phyloP scores from a whole-genome alignment of 2,113 vertebrate genomes.

The Sorex araneus region DNA sequence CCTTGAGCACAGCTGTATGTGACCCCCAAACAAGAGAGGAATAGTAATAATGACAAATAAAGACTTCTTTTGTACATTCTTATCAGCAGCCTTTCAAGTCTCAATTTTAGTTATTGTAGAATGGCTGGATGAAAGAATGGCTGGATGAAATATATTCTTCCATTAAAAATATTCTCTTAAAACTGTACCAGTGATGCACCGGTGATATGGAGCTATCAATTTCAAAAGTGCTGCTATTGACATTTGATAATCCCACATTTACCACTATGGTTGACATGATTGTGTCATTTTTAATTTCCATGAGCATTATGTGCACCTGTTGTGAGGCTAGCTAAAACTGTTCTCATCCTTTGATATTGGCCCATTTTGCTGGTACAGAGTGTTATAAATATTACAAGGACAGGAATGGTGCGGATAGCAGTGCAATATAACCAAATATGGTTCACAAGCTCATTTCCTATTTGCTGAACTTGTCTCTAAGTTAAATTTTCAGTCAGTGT shows the following conservation, averaged over 20 bases:
- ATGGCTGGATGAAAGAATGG: neutral
- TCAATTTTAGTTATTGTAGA: neutral
- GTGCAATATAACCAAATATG: constrained; percentile 75
- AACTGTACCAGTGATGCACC: neutral
- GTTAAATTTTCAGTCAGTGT: constrained; percentile 40
- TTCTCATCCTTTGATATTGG: constrained; percentile 55
- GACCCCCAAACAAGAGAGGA: too few relatives aligned
- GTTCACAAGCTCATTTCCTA: constrained; percentile 74
- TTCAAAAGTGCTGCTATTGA: constrained; percentile 12
- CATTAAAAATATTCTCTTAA: neutral
- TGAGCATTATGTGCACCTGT: constrained; percentile 69
- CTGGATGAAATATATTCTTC: neutral
- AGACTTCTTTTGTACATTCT: constrained; percentile 25
- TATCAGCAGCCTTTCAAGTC: neutral
- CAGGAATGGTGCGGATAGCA: constrained; percentile 66
- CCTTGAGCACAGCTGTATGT: too few relatives aligned
- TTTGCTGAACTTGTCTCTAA: constrained; percentile 66
- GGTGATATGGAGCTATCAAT: constrained; percentile 43
- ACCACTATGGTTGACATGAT: constrained; percentile 31
- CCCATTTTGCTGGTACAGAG: constrained; percentile 65
- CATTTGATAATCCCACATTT: constrained; percentile 23
- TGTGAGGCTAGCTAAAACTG: constrained; percentile 53
- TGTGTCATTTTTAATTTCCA: constrained; percentile 61
- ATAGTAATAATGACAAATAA: neutral
- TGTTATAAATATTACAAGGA: constrained; percentile 81